Conservation (phyloP, 2,113 vertebrate genomes). For the Chloebia gouldiae region DNA sequence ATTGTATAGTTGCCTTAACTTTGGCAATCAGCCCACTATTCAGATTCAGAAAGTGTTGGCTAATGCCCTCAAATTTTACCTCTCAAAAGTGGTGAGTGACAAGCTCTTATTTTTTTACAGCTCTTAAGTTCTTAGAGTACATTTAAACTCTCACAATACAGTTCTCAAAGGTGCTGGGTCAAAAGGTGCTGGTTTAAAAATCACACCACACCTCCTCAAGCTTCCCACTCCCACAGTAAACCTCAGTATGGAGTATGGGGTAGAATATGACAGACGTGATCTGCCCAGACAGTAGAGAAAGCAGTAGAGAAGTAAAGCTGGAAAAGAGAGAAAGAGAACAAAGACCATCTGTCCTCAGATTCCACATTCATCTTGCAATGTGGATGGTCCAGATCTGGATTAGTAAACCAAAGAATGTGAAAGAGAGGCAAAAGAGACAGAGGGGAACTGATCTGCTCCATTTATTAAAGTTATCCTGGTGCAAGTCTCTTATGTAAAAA, state of each 20-base stretch:
- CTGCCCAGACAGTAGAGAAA: neutral
- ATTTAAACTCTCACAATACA: neutral
- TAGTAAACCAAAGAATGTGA: neutral
- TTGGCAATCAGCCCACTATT: neutral
- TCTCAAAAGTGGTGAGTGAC: neutral
- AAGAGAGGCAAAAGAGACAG: neutral
- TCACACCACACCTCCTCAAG: neutral
- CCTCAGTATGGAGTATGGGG: accelerated
- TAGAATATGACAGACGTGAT: neutral
- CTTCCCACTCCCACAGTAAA: neutral
- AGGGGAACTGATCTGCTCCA: accelerated
- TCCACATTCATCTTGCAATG: neutral
- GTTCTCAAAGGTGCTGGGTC: neutral
- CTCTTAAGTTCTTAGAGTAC: neutral
- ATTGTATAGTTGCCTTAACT: too few species aligned
- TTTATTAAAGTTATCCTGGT: neutral
- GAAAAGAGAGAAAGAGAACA: neutral
- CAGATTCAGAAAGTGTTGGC: neutral
- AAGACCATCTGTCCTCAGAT: neutral
- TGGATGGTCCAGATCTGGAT: neutral
- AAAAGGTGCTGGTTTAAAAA: neutral
- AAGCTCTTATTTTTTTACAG: neutral
- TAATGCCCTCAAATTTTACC: neutral
- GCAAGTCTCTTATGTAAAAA: neutral
- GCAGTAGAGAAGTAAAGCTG: neutral